These are phyloP conservation scores for Oxyruncus cristatus DNA, from an alignment of 2,113 vertebrate genomes.

Conservation along the genomic window DNA sequence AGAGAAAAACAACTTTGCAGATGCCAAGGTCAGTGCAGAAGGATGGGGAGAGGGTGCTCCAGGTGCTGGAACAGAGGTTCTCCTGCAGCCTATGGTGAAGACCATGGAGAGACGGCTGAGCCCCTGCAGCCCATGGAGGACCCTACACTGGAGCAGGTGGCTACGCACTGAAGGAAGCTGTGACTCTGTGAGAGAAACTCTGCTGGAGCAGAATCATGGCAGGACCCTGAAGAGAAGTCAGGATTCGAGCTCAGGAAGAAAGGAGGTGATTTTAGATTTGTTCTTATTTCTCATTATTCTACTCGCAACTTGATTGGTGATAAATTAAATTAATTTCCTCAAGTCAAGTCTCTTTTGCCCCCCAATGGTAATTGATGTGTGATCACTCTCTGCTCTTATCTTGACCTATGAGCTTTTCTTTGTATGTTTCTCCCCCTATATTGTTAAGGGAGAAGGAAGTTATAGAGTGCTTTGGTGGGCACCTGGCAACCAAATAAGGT, in stretches of 20 bases:
- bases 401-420: background rate
- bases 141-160: accelerated
- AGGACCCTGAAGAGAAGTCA: background rate
- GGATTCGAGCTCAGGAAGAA: background rate
- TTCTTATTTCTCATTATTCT: background rate
- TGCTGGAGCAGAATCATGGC: background rate
- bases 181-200: accelerated
- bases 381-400: background rate
- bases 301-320: background rate
- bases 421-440: background rate
- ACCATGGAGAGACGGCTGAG: accelerated
- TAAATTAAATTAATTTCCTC: background rate
- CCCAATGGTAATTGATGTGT: accelerated
- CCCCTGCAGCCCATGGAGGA: background rate
- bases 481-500: background rate
- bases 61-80: background rate
- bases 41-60: background rate
- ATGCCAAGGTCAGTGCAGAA: background rate
- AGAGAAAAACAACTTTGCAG: background rate
- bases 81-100: background rate
- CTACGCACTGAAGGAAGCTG: background rate
- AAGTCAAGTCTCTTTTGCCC: background rate
- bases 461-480: background rate
- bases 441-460: background rate
- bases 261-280: background rate